Evolutionary conservation across 2,113 vertebrate genomes (phyloP).

Genomic region (Pituophis catenifer): DNA sequence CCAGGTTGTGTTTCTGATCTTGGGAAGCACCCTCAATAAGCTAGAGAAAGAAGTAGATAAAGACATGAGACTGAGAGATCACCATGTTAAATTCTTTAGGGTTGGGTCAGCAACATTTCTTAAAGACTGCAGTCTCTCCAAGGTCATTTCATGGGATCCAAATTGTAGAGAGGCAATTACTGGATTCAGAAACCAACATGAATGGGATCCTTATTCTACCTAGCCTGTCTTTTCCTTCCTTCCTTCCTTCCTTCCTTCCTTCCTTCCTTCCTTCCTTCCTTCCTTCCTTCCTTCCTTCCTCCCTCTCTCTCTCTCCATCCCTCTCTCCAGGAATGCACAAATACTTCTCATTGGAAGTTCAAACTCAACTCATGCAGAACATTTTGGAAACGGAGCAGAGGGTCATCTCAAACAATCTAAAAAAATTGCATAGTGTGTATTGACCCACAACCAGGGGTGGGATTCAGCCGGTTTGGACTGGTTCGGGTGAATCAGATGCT

Average conservation of each 20-base stretch:
- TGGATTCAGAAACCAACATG: not conserved
- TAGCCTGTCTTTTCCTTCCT: not conserved
- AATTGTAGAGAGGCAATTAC: not conserved
- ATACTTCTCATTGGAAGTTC: not conserved
- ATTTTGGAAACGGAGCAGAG: not conserved
- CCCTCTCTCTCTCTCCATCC: too few species aligned
- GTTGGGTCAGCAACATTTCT: not conserved
- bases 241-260: too few species aligned
- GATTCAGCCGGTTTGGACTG: too few species aligned
- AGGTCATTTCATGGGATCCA: not conserved
- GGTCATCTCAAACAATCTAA: not conserved
- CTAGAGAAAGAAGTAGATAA: conserved; percentile 55
- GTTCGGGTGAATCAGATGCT: too few species aligned
- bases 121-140: not conserved
- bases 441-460: not conserved
- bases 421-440: not conserved
- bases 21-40: conserved; percentile 85
- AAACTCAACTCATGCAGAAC: not conserved
- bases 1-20: conserved; percentile 85
- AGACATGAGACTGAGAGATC: not conserved
- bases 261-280: fast-evolving
- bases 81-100: not conserved
- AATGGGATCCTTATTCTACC: not conserved
- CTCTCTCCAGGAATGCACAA: not conserved
- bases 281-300: too few species aligned